These are phyloP conservation scores for Marcusenius ussheri DNA, from an alignment of 2,113 vertebrate species.

Conservation along the genomic window DNA sequence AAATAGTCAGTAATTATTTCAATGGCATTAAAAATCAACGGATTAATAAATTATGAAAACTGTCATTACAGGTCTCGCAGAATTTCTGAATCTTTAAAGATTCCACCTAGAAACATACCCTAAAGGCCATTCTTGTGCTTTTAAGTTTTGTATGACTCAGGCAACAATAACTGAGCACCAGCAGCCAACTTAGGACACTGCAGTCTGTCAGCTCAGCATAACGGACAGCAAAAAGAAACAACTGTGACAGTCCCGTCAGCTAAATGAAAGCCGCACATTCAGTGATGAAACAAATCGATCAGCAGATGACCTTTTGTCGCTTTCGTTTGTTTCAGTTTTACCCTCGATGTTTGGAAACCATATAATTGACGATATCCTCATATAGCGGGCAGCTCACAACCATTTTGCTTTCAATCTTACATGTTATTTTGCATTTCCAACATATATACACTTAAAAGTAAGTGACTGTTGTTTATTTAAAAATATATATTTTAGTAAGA, in stretches of 20 bases:
- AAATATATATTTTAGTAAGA: not conserved
- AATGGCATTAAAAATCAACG: not conserved
- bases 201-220: not conserved
- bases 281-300: not conserved
- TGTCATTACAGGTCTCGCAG: not conserved
- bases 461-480: not conserved
- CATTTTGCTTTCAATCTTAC: not conserved
- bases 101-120: not conserved
- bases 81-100: not conserved
- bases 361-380: not conserved
- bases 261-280: not conserved
- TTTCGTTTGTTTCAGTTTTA: not conserved
- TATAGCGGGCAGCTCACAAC: no score
- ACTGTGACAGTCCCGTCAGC: not conserved
- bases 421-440: not conserved
- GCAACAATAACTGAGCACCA: not conserved
- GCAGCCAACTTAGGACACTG: not conserved
- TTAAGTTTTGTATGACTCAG: not conserved
- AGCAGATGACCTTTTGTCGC: no score
- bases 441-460: not conserved
- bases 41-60: not conserved
- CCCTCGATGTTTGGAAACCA: not conserved
- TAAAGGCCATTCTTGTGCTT: not conserved
- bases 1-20: not conserved
- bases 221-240: not conserved